phyloP scores from a whole-genome alignment of 1,140 invertebrate genomes.

The Thaumetopoea pityocampa region DNA sequence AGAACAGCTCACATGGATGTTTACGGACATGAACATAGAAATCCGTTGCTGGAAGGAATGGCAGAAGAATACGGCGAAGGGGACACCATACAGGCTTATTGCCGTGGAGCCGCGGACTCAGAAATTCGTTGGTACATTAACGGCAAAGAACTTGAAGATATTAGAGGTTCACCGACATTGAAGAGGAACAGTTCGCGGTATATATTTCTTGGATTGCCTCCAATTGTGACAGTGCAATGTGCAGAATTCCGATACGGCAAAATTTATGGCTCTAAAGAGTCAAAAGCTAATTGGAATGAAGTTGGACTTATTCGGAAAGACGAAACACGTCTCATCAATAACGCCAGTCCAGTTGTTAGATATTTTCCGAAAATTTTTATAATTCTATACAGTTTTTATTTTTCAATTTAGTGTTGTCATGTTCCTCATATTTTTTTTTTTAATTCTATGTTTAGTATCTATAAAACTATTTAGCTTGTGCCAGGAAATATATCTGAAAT shows the following conservation, averaged over 20 bases:
- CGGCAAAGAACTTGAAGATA: slow-evolving; percentile 41
- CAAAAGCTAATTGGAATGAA: slow-evolving; percentile 48
- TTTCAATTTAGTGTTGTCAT: not conserved
- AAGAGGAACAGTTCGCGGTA: slow-evolving; percentile 42
- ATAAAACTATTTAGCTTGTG: slow-evolving; percentile 1
- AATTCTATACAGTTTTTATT: too few species aligned
- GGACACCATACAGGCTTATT: slow-evolving; percentile 57
- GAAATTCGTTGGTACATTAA: slow-evolving; percentile 66
- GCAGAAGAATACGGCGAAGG: slow-evolving; percentile 46
- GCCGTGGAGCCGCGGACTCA: slow-evolving; percentile 44
- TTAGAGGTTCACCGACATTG: slow-evolving; percentile 38
- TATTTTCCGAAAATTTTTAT: too few species aligned
- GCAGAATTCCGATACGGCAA: slow-evolving; percentile 54
- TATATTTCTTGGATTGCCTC: slow-evolving; percentile 47
- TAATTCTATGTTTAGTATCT: slow-evolving; percentile 1
- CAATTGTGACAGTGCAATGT: slow-evolving; percentile 56
- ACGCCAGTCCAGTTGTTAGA: slow-evolving; percentile 3
- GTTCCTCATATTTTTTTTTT: slow-evolving; percentile 5
- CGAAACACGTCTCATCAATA: slow-evolving; percentile 11
- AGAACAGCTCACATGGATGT: slow-evolving; percentile 54
- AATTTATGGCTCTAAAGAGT: slow-evolving; percentile 48
- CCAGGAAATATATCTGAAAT: not conserved
- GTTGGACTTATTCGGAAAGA: slow-evolving; percentile 3
- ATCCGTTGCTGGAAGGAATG: slow-evolving; percentile 54
- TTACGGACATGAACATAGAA: slow-evolving; percentile 40